Evolutionary conservation across 1,140 invertebrate species (phyloP).

Genomic region (Scaptomyza montana): DNA sequence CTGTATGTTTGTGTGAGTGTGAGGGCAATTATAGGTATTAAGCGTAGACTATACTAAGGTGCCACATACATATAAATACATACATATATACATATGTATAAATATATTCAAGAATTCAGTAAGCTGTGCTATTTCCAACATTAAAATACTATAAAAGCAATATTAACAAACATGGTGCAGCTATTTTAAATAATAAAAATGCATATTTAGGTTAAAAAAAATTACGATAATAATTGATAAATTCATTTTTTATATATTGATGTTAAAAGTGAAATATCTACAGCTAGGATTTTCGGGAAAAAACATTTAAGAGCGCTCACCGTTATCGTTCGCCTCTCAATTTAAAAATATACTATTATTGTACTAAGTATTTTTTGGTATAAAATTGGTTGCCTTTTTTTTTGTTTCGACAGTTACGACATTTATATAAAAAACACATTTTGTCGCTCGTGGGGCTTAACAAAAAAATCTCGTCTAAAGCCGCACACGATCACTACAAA

Average conservation of each 20-base stretch:
- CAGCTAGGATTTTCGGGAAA: slow-evolving; percentile 13
- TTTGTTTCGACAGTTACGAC: slow-evolving; percentile 55
- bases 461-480: slow-evolving; percentile 56
- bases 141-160: slow-evolving; percentile 33
- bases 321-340: slow-evolving; percentile 61
- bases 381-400: slow-evolving; percentile 42
- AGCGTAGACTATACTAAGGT: slow-evolving; percentile 51
- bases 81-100: not conserved
- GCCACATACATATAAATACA: slow-evolving; percentile 39
- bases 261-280: slow-evolving; percentile 22
- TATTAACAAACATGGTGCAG: slow-evolving; percentile 35
- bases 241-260: not conserved
- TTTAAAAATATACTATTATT: slow-evolving; percentile 53
- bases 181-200: slow-evolving; percentile 54
- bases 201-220: slow-evolving; percentile 7
- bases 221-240: not conserved
- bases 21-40: slow-evolving; percentile 41
- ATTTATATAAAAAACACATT: slow-evolving; percentile 58
- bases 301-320: slow-evolving; percentile 60
- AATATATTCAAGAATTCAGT: slow-evolving; percentile 12
- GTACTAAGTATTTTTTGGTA: slow-evolving; percentile 51
- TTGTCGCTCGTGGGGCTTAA: slow-evolving; percentile 53
- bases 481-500: slow-evolving; percentile 50
- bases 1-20: slow-evolving; percentile 16
- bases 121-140: slow-evolving; percentile 50